phyloP scores from a whole-genome alignment of 2,888 invertebrate species.

The Euplagia quadripunctaria region DNA sequence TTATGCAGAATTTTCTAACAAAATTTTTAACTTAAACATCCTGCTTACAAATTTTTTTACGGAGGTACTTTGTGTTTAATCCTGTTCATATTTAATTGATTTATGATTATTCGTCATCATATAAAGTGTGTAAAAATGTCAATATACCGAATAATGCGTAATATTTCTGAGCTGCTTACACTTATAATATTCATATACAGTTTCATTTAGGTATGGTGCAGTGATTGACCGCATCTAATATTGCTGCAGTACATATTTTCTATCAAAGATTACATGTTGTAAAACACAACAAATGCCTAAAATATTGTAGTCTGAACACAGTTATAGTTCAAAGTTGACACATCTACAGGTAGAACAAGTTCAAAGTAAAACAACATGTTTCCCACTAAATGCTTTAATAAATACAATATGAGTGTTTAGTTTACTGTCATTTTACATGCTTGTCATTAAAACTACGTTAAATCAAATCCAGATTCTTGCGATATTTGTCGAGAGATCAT shows the following conservation, averaged over 20 bases:
- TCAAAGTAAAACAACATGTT: constrained; percentile 35
- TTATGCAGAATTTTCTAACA: neutral
- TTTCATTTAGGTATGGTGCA: too few relatives aligned
- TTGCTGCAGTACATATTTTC: too few relatives aligned
- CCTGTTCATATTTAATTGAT: too few relatives aligned
- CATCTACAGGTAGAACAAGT: neutral
- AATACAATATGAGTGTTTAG: constrained; percentile 53
- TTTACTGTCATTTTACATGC: constrained; percentile 62
- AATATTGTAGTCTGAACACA: neutral
- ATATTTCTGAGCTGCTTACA: neutral
- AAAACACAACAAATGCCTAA: neutral
- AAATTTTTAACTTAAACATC: neutral
- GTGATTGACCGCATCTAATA: too few relatives aligned
- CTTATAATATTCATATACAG: too few relatives aligned
- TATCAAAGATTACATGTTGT: too few relatives aligned
- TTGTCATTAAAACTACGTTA: constrained; percentile 42
- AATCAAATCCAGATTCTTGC: constrained; percentile 49
- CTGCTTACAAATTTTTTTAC: too few relatives aligned
- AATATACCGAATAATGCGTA: neutral
- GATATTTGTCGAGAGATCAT: constrained; percentile 48
- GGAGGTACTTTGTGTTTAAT: too few relatives aligned
- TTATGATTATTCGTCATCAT: neutral
- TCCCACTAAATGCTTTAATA: constrained; percentile 64
- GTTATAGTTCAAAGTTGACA: neutral
- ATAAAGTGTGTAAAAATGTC: too few relatives aligned